phyloP scores from a whole-genome alignment of 2,888 invertebrate genomes.

The Oscheius sp. region DNA sequence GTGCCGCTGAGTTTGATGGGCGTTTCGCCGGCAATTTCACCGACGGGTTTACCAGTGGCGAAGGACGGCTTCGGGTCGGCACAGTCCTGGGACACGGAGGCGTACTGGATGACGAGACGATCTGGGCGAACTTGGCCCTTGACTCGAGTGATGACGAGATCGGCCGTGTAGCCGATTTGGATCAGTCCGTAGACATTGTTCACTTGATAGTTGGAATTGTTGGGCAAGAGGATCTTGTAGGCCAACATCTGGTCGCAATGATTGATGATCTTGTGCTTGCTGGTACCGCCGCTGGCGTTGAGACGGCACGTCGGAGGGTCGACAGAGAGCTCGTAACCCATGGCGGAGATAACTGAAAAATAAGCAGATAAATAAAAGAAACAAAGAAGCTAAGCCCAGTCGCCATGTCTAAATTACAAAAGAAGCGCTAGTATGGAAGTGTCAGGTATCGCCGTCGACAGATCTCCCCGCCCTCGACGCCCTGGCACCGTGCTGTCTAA shows the following conservation, averaged over 20 bases:
- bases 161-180: constrained; percentile 47
- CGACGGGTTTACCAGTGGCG: constrained; percentile 40
- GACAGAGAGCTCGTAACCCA: constrained; percentile 22
- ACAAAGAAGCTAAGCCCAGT: too few relatives aligned
- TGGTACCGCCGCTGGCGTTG: constrained; percentile 60
- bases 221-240: constrained; percentile 61
- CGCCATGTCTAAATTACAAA: too few relatives aligned
- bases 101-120: constrained; percentile 46
- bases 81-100: constrained; percentile 40
- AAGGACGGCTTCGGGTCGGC: constrained; percentile 43
- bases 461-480: too few relatives aligned
- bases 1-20: constrained; percentile 51
- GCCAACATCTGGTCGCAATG: constrained; percentile 59
- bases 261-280: constrained; percentile 64
- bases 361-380: too few relatives aligned
- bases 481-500: too few relatives aligned
- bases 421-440: too few relatives aligned
- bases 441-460: too few relatives aligned
- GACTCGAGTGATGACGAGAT: constrained; percentile 44
- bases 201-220: constrained; percentile 62
- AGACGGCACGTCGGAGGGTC: constrained; percentile 62
- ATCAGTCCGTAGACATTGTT: constrained; percentile 39
- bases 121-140: constrained; percentile 47
- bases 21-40: constrained; percentile 47
- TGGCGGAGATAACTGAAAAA: background rate